Base-by-base conservation (phyloP, 1,140 invertebrate genomes). In the Trichonephila clavata region DNA sequence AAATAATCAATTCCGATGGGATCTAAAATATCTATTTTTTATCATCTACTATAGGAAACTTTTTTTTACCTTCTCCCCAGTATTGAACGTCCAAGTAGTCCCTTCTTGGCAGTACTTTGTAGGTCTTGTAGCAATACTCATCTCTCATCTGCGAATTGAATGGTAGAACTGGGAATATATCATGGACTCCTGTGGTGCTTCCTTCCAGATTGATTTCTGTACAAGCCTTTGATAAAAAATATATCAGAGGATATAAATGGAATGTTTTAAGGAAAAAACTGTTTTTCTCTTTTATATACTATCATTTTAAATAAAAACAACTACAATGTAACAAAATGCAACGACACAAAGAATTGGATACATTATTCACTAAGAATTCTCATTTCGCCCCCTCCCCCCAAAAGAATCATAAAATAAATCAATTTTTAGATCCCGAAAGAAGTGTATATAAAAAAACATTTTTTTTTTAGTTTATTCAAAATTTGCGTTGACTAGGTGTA, bases 151-250 rank as follows among this genome's bases (percentile, higher is more conserved):
- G 21, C 0, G 94, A 50, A 71, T 65, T 92, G 61, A 94, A 94
- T 16, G 86, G 84, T 18, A 94, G 24, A 16, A 57, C 68, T 18
- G 94, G 94, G 39, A 94, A 94, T 77, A 94, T 94, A 50, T 94
- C 90, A 32, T n/a, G 27, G 1, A 18, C 59, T 59, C 88, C 88
- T n/a, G 59, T 27, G 6, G 90, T 92, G 3, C 50, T 20, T n/a
- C 68, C 86, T 84, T 94, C 90, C 13, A 94, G 50, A 59, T 94
- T 92, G 0, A 94, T 92, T 43, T 94, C 94, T 39, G 94, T 94
- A 39, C 94, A 94, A 21, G 71, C 86, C 94, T 94, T 27, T 10
- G 18, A 61, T 77, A 59, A 77, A 68, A 86, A 3, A 91, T 60
- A 50, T 59, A 80, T 20, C 61, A 21, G 21, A 63, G 21, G 14